Percentiles rank a stretch among this genome's conserved stretches.
Conservation (phyloP, 2,888 invertebrate genomes). For the Lasioglossum morio region DNA sequence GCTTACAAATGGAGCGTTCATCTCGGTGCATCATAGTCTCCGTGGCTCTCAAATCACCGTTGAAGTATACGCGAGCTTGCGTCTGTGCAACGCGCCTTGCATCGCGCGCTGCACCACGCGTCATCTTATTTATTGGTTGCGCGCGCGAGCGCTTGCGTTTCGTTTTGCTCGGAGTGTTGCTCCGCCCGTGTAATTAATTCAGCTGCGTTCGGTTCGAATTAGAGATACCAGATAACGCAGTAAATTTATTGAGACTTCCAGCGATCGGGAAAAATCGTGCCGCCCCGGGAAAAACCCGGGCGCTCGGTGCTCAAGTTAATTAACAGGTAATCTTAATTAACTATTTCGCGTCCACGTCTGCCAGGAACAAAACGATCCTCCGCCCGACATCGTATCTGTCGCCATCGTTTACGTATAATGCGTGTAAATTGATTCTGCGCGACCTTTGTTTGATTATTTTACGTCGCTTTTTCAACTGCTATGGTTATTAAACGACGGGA, state of each 20-base stretch:
- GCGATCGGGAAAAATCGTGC: background rate
- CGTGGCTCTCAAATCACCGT: constrained; percentile 32
- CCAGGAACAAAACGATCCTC: background rate
- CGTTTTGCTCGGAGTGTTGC: constrained; percentile 11
- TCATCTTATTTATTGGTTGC: constrained; percentile 23
- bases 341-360: background rate
- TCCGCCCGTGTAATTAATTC: constrained; percentile 33
- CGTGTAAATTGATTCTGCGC: background rate
- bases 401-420: background rate
- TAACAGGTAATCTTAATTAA: constrained; percentile 9
- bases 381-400: background rate
- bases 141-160: constrained; percentile 26
- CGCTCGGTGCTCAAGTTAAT: background rate
- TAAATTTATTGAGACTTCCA: constrained; percentile 21
- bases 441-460: too few species aligned
- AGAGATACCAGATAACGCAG: constrained; percentile 20
- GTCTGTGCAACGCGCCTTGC: background rate
- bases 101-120: background rate
- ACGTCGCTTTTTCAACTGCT: too few species aligned
- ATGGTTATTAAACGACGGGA: too few species aligned
- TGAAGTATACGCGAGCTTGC: background rate
- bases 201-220: constrained; percentile 26
- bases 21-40: constrained; percentile 37
- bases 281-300: background rate
- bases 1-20: constrained; percentile 55